A percentile compares a stretch with the other conserved stretches of the same genome.
Evolutionary conservation across 1,140 invertebrate species (phyloP).

Genomic region (Plutomurus gul): DNA sequence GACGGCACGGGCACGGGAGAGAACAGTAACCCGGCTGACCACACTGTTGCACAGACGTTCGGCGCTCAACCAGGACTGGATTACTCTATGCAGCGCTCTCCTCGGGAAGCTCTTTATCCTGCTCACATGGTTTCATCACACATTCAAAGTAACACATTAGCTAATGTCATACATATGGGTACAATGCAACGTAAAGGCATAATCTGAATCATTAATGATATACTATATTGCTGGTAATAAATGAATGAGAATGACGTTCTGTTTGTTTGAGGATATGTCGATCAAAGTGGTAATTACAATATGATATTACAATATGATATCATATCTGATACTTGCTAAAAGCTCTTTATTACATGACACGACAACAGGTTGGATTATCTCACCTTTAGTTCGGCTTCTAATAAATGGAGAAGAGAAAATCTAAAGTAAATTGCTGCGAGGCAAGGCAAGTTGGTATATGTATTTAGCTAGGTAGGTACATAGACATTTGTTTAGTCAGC

Average conservation of each 20-base stretch:
- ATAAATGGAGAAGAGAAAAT: too few relatives aligned
- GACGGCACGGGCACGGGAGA: conserved; percentile 53
- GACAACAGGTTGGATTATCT: too few relatives aligned
- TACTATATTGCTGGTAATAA: neutral
- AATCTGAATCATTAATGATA: neutral
- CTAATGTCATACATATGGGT: neutral
- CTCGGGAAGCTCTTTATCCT: conserved; percentile 50
- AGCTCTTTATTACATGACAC: neutral
- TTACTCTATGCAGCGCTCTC: conserved; percentile 70
- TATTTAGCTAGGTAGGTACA: too few relatives aligned
- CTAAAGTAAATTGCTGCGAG: too few relatives aligned
- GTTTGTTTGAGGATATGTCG: conserved; percentile 5
- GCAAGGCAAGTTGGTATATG: too few relatives aligned
- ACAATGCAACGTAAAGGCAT: neutral
- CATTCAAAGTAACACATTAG: conserved; percentile 58
- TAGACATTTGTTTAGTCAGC: too few relatives aligned
- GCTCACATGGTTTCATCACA: conserved; percentile 63
- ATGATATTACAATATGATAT: neutral
- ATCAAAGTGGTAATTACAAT: neutral
- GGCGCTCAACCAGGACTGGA: conserved; percentile 69
- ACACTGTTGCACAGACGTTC: conserved; percentile 43
- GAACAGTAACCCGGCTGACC: conserved; percentile 50
- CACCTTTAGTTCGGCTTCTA: too few relatives aligned
- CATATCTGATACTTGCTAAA: neutral
- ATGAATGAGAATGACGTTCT: neutral